Percentiles rank a stretch among this genome's conserved stretches.
phyloP scores from a whole-genome alignment of 2,888 invertebrate genomes.

The Hecatera dysodea region DNA sequence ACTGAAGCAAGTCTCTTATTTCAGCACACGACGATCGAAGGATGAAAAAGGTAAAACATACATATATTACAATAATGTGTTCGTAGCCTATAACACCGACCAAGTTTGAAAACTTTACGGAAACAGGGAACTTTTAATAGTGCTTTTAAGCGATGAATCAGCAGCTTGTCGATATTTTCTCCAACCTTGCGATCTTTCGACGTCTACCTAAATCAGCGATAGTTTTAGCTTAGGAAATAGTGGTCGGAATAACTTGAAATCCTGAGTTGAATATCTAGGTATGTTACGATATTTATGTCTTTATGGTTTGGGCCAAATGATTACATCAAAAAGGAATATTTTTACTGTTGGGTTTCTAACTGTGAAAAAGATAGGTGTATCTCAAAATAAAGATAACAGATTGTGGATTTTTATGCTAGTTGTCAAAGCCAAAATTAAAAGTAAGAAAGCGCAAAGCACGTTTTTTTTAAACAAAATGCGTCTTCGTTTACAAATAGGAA shows the following conservation, averaged over 20 bases:
- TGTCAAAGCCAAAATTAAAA: neutral
- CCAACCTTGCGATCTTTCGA: constrained; percentile 22
- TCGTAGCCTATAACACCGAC: constrained; percentile 27
- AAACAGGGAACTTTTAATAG: constrained; percentile 45
- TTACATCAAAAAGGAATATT: too few relatives aligned
- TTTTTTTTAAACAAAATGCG: neutral
- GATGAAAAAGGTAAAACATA: neutral
- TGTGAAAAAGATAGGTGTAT: neutral
- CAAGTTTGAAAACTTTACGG: constrained; percentile 40
- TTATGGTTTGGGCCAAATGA: too few relatives aligned
- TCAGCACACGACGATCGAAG: neutral
- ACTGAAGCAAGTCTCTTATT: neutral
- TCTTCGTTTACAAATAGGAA: neutral
- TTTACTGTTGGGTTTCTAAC: too few relatives aligned
- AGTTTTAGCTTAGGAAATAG: constrained; percentile 12
- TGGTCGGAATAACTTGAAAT: neutral
- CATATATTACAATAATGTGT: too few relatives aligned
- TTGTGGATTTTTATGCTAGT: too few relatives aligned
- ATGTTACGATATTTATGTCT: neutral
- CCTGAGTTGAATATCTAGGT: neutral
- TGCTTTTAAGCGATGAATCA: constrained; percentile 48
- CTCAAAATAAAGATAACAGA: too few relatives aligned
- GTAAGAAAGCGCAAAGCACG: neutral
- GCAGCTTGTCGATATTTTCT: constrained; percentile 41
- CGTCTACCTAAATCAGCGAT: constrained; percentile 1